These are phyloP conservation scores for Sinocyclocheilus rhinocerous DNA, from an alignment of 2,113 vertebrate species.

Conservation along the genomic window DNA sequence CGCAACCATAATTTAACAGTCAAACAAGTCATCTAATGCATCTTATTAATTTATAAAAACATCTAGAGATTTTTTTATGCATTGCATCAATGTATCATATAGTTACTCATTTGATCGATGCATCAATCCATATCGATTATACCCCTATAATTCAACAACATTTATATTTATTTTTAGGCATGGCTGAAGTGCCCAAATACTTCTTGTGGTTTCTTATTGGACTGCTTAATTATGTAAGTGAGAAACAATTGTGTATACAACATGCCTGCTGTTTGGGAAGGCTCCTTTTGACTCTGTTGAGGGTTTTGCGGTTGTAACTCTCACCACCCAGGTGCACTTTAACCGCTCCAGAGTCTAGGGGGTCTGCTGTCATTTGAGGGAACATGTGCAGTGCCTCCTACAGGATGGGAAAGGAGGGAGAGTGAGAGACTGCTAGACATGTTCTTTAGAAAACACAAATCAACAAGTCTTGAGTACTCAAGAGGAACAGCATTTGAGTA, in stretches of 20 bases:
- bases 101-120: too few species aligned
- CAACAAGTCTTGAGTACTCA: neutral
- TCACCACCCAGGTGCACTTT: constrained; percentile 83
- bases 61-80: too few species aligned
- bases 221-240: neutral
- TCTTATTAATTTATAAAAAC: too few species aligned
- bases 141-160: too few species aligned
- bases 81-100: too few species aligned
- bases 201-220: neutral
- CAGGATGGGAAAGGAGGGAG: neutral
- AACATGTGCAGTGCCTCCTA: constrained; percentile 86
- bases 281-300: constrained; percentile 89
- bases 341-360: constrained; percentile 80
- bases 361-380: constrained; percentile 82
- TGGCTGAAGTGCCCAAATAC: neutral
- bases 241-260: neutral
- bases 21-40: too few species aligned
- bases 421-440: constrained; percentile 2
- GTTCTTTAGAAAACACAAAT: neutral
- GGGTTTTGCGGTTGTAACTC: constrained; percentile 91
- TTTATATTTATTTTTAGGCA: too few species aligned
- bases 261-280: constrained; percentile 87
- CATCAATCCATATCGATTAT: too few species aligned
- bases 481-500: neutral
- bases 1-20: too few species aligned